These are phyloP conservation scores for Temnothorax longispinosus DNA, from an alignment of 1,140 invertebrate species.

Conservation along the genomic window DNA sequence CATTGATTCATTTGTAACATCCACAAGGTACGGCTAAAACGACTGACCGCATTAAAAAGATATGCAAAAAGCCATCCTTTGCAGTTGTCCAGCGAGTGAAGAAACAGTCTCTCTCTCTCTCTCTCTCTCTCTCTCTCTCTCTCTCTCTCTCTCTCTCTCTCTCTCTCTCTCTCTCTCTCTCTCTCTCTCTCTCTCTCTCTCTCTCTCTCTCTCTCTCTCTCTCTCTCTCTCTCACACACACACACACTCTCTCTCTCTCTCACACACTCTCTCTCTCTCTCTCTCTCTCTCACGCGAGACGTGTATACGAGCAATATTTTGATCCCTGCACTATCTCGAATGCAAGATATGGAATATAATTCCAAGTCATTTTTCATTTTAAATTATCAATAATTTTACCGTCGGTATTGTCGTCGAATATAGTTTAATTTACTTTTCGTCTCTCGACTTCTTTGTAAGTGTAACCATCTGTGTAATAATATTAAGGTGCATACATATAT, in stretches of 20 bases:
- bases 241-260: neutral
- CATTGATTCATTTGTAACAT: slow-evolving; percentile 35
- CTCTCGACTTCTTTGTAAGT: neutral
- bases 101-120: slow-evolving; percentile 13
- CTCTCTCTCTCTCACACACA: neutral
- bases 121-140: neutral
- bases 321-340: neutral
- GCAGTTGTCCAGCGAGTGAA: neutral
- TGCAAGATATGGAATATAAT: neutral
- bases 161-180: neutral
- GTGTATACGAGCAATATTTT: neutral
- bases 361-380: neutral
- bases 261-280: neutral
- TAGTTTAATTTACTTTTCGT: neutral
- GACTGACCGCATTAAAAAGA: neutral
- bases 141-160: neutral
- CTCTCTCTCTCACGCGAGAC: neutral
- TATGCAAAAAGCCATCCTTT: neutral
- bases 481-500: neutral
- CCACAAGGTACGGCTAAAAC: neutral
- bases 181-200: neutral
- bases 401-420: neutral
- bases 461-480: too few relatives aligned
- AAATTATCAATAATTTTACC: neutral
- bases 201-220: neutral